phyloP scores from a whole-genome alignment of 2,797 vertebrate species.

The Dicrostonyx torquatus region DNA sequence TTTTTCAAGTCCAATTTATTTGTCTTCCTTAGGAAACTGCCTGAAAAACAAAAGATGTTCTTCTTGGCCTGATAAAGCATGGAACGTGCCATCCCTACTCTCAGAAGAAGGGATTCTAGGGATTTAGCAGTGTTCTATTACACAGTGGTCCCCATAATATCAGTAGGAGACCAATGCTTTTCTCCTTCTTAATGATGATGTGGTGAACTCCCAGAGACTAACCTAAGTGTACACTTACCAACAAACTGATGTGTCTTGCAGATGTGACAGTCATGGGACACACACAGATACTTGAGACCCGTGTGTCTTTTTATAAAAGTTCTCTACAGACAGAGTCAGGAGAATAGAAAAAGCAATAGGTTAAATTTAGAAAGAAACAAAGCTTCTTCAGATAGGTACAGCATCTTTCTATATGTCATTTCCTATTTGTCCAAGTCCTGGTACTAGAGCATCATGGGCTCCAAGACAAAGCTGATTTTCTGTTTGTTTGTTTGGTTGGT shows the following conservation, averaged over 20 bases:
- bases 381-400: background rate
- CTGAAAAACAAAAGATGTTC: slow-evolving; percentile 45
- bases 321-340: background rate
- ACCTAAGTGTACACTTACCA: background rate
- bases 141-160: background rate
- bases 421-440: background rate
- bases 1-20: slow-evolving; percentile 25
- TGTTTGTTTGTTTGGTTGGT: background rate
- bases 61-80: background rate
- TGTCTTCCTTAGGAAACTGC: slow-evolving; percentile 26
- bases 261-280: background rate
- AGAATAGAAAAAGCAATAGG: background rate
- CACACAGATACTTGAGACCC: background rate
- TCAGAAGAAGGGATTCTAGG: background rate
- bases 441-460: background rate
- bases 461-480: background rate
- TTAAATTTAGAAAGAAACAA: background rate
- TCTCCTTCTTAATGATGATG: background rate
- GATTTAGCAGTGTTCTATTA: slow-evolving; percentile 17
- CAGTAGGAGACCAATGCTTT: background rate
- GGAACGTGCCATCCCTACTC: background rate
- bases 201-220: background rate
- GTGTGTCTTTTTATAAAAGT: background rate
- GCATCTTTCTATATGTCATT: background rate
- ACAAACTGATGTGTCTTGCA: background rate